Percentiles rank a stretch among this genome's conserved stretches.
These are phyloP conservation scores for Gorilla gorilla DNA, from an alignment of 2,113 vertebrate species.

Conservation along the genomic window DNA sequence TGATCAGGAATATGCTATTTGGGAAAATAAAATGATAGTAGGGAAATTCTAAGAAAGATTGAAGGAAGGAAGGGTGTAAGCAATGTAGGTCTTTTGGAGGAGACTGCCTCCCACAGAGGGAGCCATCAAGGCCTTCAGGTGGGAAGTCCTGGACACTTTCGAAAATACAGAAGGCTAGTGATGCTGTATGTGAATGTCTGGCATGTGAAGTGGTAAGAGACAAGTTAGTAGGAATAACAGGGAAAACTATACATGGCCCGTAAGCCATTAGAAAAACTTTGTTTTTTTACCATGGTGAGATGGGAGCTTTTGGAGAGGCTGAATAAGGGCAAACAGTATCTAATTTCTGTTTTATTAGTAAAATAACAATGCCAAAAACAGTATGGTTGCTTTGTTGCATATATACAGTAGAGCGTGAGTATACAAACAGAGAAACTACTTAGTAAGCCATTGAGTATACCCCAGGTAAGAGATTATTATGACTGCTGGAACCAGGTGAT, in stretches of 20 bases:
- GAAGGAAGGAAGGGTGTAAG: not conserved
- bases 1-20: not conserved
- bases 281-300: not conserved
- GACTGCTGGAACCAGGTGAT: not conserved
- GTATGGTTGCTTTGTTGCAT: not conserved
- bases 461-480: not conserved
- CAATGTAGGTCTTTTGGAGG: not conserved
- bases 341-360: not conserved
- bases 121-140: not conserved
- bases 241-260: not conserved
- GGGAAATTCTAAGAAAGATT: not conserved
- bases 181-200: not conserved
- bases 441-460: not conserved
- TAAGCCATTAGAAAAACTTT: not conserved
- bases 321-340: not conserved
- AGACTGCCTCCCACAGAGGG: not conserved
- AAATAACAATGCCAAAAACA: not conserved
- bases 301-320: not conserved
- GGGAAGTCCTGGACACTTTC: too few relatives aligned
- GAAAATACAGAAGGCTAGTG: not conserved
- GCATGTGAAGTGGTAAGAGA: not conserved
- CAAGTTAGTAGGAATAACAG: not conserved
- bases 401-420: not conserved
- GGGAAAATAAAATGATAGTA: not conserved
- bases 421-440: not conserved